Conservation (phyloP, 2,888 invertebrate species). For the Thera obeliscata region DNA sequence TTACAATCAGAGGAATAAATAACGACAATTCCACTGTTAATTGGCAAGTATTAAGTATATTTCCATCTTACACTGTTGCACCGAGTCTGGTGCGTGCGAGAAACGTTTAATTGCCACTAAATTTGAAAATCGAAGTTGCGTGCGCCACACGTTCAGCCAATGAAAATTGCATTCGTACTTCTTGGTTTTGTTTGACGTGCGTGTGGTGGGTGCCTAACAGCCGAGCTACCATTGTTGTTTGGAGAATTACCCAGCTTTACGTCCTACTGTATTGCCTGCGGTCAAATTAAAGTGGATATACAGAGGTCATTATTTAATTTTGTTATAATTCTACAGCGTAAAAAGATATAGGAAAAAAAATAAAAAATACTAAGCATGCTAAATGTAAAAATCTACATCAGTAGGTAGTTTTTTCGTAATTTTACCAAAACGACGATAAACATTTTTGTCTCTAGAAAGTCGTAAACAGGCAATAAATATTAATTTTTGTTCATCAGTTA, state of each 20-base stretch:
- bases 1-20: slow-evolving; percentile 14
- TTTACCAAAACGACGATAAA: neutral
- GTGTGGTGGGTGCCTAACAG: slow-evolving; percentile 19
- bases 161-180: slow-evolving; percentile 28
- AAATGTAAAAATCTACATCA: no score
- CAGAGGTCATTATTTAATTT: slow-evolving; percentile 4
- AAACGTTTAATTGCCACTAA: slow-evolving; percentile 37
- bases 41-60: slow-evolving; percentile 6
- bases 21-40: slow-evolving; percentile 6
- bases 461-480: slow-evolving; percentile 18
- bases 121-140: slow-evolving; percentile 41
- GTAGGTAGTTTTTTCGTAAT: no score
- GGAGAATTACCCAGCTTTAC: slow-evolving; percentile 19
- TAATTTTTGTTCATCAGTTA: slow-evolving; percentile 19
- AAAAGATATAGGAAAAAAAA: neutral
- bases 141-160: slow-evolving; percentile 29
- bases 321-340: neutral
- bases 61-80: slow-evolving; percentile 27
- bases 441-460: slow-evolving; percentile 17
- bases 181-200: slow-evolving; percentile 27
- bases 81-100: slow-evolving; percentile 33
- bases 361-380: no score
- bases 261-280: slow-evolving; percentile 4
- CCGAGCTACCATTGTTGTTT: slow-evolving; percentile 11
- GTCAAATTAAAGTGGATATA: neutral